These are phyloP conservation scores for Polyommatus icarus DNA, from an alignment of 2,888 invertebrate genomes.

Conservation along the genomic window DNA sequence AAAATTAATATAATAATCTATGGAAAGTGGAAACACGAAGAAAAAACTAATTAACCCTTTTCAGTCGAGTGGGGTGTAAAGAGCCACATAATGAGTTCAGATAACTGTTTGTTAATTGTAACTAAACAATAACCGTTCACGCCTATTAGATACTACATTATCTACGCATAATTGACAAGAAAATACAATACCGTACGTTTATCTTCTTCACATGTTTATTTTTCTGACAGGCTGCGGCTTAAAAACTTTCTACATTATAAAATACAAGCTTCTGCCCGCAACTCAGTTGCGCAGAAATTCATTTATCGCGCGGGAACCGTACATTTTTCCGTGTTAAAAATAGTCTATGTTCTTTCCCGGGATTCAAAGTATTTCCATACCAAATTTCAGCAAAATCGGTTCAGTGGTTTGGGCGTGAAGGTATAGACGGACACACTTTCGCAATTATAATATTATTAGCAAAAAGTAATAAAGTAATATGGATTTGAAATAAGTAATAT, in stretches of 20 bases:
- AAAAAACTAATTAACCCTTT: not conserved
- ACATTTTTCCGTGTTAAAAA: no score
- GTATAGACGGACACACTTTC: no score
- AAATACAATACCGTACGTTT: not conserved
- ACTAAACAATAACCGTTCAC: slow-evolving; percentile 18
- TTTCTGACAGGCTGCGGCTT: not conserved
- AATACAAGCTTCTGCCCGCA: no score
- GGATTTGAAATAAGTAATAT: no score
- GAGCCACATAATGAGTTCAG: not conserved
- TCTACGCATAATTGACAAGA: slow-evolving; percentile 15
- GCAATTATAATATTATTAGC: no score
- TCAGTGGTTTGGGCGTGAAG: no score
- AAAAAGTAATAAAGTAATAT: no score
- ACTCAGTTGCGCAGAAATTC: no score
- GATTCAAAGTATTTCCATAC: no score
- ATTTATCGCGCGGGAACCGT: no score
- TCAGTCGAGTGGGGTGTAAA: not conserved
- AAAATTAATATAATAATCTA: not conserved
- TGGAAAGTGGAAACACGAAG: not conserved
- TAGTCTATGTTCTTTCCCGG: no score
- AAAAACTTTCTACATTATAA: not conserved
- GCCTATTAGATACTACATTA: slow-evolving; percentile 11
- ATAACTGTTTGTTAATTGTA: slow-evolving; percentile 12
- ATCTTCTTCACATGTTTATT: slow-evolving; percentile 11
- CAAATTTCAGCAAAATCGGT: no score